Evolutionary conservation across 2,113 vertebrate genomes (phyloP).

Genomic region (Barbus barbus): DNA sequence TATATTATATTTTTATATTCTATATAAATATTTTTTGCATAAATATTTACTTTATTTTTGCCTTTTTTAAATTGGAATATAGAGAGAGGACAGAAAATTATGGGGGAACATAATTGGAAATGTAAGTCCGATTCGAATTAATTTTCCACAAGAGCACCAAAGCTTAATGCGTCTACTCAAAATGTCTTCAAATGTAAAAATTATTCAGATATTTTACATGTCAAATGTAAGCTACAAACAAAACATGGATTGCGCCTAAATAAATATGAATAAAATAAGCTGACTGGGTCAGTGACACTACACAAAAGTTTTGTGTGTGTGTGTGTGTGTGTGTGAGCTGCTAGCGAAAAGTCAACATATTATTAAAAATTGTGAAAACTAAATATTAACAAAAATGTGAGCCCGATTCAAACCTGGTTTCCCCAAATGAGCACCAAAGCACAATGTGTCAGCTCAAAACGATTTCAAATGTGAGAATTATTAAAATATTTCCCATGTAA

Average conservation of each 20-base stretch:
- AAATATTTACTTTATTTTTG: not conserved
- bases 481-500: not conserved
- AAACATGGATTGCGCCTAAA: not conserved
- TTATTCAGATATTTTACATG: not conserved
- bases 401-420: not conserved
- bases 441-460: not conserved
- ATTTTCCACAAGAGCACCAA: not conserved
- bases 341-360: too few species aligned
- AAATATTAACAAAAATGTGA: not conserved
- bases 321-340: too few species aligned
- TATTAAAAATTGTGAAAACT: not conserved
- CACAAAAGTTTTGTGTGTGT: too few species aligned
- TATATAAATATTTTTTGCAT: not conserved
- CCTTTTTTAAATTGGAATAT: not conserved
- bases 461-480: not conserved
- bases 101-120: not conserved
- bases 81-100: not conserved
- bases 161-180: not conserved
- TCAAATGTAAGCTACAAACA: not conserved
- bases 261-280: not conserved
- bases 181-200: not conserved
- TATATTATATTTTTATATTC: not conserved
- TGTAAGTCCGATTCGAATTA: not conserved
- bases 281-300: not conserved
- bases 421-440: not conserved